These are phyloP conservation scores for Acheta domesticus DNA, from an alignment of 2,888 invertebrate species.

Conservation along the genomic window DNA sequence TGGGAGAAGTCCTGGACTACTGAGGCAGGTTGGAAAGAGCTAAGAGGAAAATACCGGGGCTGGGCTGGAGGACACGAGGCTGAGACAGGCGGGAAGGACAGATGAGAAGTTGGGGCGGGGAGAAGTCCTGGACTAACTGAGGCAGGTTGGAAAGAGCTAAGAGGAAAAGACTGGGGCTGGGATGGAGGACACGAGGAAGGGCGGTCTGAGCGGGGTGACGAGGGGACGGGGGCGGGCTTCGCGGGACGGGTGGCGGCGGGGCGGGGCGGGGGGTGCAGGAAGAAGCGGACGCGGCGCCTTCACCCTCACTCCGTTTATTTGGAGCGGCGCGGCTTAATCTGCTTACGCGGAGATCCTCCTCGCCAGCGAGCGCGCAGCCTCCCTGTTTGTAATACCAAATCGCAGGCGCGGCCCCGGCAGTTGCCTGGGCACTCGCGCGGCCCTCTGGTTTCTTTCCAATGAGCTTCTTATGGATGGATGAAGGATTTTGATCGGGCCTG, in stretches of 20 bases:
- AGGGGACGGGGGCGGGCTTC: too few relatives aligned
- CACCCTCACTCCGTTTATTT: background rate
- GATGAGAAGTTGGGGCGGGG: too few relatives aligned
- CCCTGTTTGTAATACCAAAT: constrained; percentile 9
- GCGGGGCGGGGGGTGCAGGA: background rate
- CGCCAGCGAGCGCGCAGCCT: background rate
- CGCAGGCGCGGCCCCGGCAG: background rate
- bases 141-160: too few relatives aligned
- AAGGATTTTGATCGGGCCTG: too few relatives aligned
- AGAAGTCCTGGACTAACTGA: too few relatives aligned
- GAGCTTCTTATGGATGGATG: too few relatives aligned
- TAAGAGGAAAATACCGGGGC: background rate
- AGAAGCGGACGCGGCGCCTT: background rate
- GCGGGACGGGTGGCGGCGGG: too few relatives aligned
- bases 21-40: too few relatives aligned
- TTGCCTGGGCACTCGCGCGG: background rate
- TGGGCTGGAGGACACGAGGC: background rate
- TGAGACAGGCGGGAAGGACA: background rate
- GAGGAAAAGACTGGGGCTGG: too few relatives aligned
- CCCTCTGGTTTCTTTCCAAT: background rate
- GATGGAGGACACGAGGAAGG: too few relatives aligned
- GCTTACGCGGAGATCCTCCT: background rate
- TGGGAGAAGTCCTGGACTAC: too few relatives aligned
- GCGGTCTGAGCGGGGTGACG: too few relatives aligned
- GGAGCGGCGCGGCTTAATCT: background rate